phyloP scores from a whole-genome alignment of 1,140 invertebrate species.

The Cepaea nemoralis region DNA sequence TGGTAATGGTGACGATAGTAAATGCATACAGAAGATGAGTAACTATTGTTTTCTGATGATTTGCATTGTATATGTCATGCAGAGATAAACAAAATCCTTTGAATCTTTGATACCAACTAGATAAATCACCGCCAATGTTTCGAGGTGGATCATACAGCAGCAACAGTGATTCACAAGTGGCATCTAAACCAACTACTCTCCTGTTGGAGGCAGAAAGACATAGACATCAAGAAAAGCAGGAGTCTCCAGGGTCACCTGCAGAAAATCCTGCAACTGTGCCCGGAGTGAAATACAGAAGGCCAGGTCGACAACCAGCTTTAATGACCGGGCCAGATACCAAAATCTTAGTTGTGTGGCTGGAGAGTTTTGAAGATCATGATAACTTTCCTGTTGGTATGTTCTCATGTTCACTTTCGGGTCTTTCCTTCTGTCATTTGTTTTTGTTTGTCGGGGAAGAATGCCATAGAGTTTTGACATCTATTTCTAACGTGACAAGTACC shows the following conservation, averaged over 20 bases:
- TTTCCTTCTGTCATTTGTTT: too few species aligned
- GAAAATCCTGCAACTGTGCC: constrained; percentile 63
- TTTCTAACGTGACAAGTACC: too few species aligned
- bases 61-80: neutral
- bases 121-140: constrained; percentile 53
- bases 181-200: constrained; percentile 33
- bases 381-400: constrained; percentile 86
- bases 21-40: too few species aligned
- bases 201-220: constrained; percentile 33
- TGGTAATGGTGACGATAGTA: too few species aligned
- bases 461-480: too few species aligned
- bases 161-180: neutral
- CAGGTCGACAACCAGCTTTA: constrained; percentile 57
- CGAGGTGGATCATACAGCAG: constrained; percentile 23
- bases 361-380: constrained; percentile 91
- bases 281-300: constrained; percentile 44
- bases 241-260: constrained; percentile 41
- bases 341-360: constrained; percentile 94
- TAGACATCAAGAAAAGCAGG: constrained; percentile 30
- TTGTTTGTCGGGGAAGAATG: too few species aligned
- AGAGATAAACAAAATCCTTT: neutral
- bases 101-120: constrained; percentile 38
- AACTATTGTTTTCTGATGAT: too few species aligned
- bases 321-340: constrained; percentile 76
- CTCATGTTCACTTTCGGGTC: neutral